A percentile compares a stretch with the other conserved stretches of the same genome.
Evolutionary conservation across 2,888 invertebrate species (phyloP).

Genomic region (Agonum fuliginosum): DNA sequence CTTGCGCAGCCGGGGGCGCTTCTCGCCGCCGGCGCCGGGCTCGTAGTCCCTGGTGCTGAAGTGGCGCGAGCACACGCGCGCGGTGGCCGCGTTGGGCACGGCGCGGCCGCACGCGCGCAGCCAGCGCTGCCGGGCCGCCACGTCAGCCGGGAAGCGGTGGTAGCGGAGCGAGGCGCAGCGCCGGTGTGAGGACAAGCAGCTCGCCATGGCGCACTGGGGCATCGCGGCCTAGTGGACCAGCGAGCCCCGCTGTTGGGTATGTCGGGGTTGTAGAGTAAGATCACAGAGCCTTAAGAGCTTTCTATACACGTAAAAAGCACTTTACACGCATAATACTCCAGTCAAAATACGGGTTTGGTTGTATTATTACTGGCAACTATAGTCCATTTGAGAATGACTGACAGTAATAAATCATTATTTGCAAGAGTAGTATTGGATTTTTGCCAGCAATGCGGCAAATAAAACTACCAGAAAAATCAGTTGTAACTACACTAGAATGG

Average conservation of each 20-base stretch:
- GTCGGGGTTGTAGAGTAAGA: not conserved
- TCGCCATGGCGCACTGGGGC: slow-evolving; percentile 77
- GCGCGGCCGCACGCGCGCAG: slow-evolving; percentile 75
- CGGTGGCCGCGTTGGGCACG: slow-evolving; percentile 75
- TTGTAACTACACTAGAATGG: no score
- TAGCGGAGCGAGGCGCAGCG: slow-evolving; percentile 76
- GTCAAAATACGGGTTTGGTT: no score
- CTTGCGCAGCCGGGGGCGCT: slow-evolving; percentile 73
- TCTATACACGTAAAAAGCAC: no score
- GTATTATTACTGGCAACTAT: no score
- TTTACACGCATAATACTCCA: no score
- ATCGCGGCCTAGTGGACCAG: slow-evolving; percentile 66
- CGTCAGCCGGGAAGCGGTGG: slow-evolving; percentile 77
- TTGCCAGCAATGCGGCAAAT: no score
- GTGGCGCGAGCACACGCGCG: slow-evolving; percentile 75
- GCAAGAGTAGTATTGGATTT: no score
- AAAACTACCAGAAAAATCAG: no score
- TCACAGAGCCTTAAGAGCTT: no score
- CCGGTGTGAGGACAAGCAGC: slow-evolving; percentile 76
- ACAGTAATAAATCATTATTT: no score
- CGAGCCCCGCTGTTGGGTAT: not conserved
- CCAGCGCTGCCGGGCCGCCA: slow-evolving; percentile 74
- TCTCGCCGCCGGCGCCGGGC: slow-evolving; percentile 75
- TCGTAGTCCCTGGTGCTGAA: slow-evolving; percentile 75
- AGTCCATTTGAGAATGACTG: no score